Percentiles rank a stretch among this genome's conserved stretches.
These are phyloP conservation scores for Macroteleia sp. DNA, from an alignment of 2,888 invertebrate genomes.

Conservation along the genomic window DNA sequence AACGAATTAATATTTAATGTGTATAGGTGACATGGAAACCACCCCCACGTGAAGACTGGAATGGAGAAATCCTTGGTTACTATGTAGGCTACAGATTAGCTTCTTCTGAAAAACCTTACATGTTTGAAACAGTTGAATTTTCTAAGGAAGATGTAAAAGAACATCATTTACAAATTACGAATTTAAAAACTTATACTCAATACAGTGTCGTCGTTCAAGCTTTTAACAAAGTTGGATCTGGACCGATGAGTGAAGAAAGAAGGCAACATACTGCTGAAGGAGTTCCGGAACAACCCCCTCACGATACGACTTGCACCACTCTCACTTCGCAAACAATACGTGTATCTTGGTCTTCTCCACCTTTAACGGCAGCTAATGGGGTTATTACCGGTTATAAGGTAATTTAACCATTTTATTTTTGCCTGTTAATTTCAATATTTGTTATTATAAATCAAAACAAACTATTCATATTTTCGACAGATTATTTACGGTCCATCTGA, in stretches of 20 bases:
- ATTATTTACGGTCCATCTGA: slow-evolving; percentile 96
- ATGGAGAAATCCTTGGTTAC: slow-evolving; percentile 95
- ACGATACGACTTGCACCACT: slow-evolving; percentile 95
- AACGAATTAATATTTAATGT: too few species aligned
- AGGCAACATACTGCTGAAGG: slow-evolving; percentile 98
- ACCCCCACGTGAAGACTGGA: slow-evolving; percentile 94
- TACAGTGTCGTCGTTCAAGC: slow-evolving; percentile 98
- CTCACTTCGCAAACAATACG: slow-evolving; percentile 97
- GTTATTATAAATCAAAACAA: neutral
- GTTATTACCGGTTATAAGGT: slow-evolving; percentile 97
- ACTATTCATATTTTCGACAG: too few species aligned
- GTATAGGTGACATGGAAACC: slow-evolving; percentile 95
- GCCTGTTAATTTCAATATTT: too few species aligned
- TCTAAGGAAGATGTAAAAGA: slow-evolving; percentile 96
- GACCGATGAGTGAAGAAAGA: slow-evolving; percentile 94
- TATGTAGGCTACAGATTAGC: slow-evolving; percentile 95
- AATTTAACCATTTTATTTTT: too few species aligned
- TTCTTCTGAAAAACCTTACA: slow-evolving; percentile 93
- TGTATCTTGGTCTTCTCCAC: slow-evolving; percentile 97
- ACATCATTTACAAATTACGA: slow-evolving; percentile 92
- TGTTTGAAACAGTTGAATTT: slow-evolving; percentile 96
- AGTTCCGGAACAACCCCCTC: slow-evolving; percentile 95
- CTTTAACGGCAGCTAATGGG: slow-evolving; percentile 95
- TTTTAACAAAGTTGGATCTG: slow-evolving; percentile 96
- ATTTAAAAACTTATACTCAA: slow-evolving; percentile 96